These are phyloP conservation scores for human DNA, from an alignment of 2,113 vertebrate species.

Conservation along the genomic window DNA sequence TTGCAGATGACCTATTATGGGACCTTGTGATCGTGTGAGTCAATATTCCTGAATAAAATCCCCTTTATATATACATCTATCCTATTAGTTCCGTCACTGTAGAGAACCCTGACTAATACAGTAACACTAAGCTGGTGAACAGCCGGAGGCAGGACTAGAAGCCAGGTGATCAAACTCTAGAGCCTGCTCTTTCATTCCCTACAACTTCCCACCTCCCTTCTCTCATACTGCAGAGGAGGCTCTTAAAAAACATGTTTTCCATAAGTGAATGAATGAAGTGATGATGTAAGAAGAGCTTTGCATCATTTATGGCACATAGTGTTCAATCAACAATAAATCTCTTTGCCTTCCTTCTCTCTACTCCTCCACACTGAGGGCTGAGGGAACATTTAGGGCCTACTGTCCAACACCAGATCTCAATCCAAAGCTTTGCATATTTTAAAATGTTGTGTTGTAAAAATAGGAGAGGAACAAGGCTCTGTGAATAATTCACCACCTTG, in stretches of 20 bases:
- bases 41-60: too few relatives aligned
- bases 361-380: background rate
- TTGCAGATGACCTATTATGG: too few relatives aligned
- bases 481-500: constrained; percentile 84
- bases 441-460: constrained; percentile 82
- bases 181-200: background rate
- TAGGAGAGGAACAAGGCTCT: constrained; percentile 74
- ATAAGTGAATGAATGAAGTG: background rate
- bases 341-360: background rate
- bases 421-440: constrained; percentile 83
- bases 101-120: too few relatives aligned
- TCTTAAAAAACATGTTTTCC: background rate
- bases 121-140: background rate
- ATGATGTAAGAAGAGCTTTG: background rate
- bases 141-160: background rate
- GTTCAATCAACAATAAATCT: background rate
- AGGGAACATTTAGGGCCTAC: constrained; percentile 41
- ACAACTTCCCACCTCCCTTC: rapidly evolving
- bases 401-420: constrained; percentile 66
- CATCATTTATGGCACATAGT: background rate
- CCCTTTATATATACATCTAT: too few relatives aligned
- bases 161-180: background rate
- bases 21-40: too few relatives aligned
- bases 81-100: too few relatives aligned
- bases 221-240: background rate